Evolutionary conservation across 2,113 vertebrate genomes (phyloP).

Genomic region (Sorex araneus): DNA sequence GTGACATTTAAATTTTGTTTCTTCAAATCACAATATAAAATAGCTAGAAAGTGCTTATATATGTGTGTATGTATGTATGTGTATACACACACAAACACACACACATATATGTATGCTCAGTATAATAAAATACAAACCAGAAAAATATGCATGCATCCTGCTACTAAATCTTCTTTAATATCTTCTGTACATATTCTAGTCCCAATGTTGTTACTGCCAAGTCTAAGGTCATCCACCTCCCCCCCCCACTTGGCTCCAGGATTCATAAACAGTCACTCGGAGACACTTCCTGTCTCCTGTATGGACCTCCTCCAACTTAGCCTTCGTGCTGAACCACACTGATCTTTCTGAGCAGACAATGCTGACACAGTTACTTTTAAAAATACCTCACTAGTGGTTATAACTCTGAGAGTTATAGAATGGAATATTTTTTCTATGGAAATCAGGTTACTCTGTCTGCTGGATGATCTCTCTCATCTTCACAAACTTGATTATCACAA

Average conservation of each 20-base stretch:
- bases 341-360: conserved; percentile 17
- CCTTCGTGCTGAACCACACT: neutral
- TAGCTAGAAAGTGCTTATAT: conserved; percentile 26
- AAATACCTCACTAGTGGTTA: neutral
- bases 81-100: too few species aligned
- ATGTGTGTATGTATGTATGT: too few species aligned
- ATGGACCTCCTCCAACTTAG: neutral
- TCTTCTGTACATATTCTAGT: neutral
- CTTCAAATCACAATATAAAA: conserved; percentile 31
- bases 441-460: neutral
- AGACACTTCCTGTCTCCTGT: neutral
- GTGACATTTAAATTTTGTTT: conserved; percentile 16
- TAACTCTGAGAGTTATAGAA: neutral
- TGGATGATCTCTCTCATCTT: neutral
- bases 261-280: neutral
- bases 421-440: neutral
- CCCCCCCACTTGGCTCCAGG: neutral
- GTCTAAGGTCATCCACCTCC: neutral
- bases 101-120: neutral
- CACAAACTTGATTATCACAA: neutral
- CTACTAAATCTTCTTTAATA: neutral
- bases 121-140: conserved; percentile 6
- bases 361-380: conserved; percentile 2
- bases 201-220: neutral
- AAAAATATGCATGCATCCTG: neutral